A percentile compares a stretch with the other conserved stretches of the same genome.
These are phyloP conservation scores for Scaptomyza reducta DNA, from an alignment of 2,888 invertebrate genomes.

Conservation along the genomic window DNA sequence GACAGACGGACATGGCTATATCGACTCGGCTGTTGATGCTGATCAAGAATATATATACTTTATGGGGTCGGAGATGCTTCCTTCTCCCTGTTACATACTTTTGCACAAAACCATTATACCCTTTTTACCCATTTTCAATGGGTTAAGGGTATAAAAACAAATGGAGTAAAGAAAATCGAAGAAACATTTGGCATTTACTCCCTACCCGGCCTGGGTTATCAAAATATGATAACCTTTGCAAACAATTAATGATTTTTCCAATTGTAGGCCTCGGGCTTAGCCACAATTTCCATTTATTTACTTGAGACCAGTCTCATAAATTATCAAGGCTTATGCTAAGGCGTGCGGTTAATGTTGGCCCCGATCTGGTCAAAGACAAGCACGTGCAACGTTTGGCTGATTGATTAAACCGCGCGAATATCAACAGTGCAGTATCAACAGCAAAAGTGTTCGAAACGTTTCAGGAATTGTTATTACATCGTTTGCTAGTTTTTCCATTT, in stretches of 20 bases:
- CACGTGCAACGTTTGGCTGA: slow-evolving; percentile 72
- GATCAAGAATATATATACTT: too few relatives aligned
- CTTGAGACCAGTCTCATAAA: slow-evolving; percentile 64
- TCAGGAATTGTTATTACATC: slow-evolving; percentile 74
- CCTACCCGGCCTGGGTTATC: slow-evolving; percentile 26
- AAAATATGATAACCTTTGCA: slow-evolving; percentile 52
- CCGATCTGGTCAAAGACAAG: slow-evolving; percentile 12
- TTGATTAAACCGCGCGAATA: slow-evolving; percentile 72
- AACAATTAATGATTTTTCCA: slow-evolving; percentile 68
- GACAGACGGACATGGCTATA: too few relatives aligned
- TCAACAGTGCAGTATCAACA: slow-evolving; percentile 48
- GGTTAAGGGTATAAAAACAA: too few relatives aligned
- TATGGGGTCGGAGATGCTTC: too few relatives aligned
- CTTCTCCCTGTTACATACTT: too few relatives aligned
- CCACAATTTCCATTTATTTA: slow-evolving; percentile 51
- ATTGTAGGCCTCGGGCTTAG: slow-evolving; percentile 40
- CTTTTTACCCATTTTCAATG: too few relatives aligned
- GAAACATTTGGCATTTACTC: slow-evolving; percentile 37
- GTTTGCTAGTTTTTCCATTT: slow-evolving; percentile 63
- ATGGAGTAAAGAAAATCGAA: slow-evolving; percentile 1
- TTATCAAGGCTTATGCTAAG: slow-evolving; percentile 36
- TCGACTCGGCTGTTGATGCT: too few relatives aligned
- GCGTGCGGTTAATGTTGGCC: slow-evolving; percentile 22
- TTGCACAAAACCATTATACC: too few relatives aligned
- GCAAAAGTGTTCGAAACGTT: slow-evolving; percentile 54